These are phyloP conservation scores for Standfussiana lucernea DNA, from an alignment of 2,888 invertebrate genomes.

Conservation along the genomic window DNA sequence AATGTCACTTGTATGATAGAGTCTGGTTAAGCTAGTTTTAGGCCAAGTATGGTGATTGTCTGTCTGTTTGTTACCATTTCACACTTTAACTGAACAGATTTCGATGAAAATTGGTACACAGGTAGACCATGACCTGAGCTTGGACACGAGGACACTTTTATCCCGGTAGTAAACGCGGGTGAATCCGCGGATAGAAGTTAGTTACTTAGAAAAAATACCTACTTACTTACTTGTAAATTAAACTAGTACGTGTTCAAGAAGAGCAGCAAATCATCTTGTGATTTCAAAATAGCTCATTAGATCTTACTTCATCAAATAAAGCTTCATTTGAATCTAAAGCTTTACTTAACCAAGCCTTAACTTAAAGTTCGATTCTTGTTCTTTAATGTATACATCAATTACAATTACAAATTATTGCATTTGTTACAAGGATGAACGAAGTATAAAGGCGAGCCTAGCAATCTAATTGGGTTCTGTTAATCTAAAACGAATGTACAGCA, in stretches of 20 bases:
- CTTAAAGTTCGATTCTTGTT: not conserved
- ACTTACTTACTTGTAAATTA: no score
- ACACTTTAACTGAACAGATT: not conserved
- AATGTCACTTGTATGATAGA: not conserved
- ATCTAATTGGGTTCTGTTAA: not conserved
- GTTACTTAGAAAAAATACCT: not conserved
- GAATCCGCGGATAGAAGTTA: not conserved
- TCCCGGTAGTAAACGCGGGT: not conserved
- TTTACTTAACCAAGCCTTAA: not conserved
- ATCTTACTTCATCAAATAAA: not conserved
- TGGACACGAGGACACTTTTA: not conserved
- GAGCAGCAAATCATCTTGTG: not conserved
- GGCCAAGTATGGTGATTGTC: not conserved
- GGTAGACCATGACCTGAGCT: not conserved
- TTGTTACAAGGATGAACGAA: conserved; percentile 16
- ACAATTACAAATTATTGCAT: not conserved
- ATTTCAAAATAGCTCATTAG: not conserved
- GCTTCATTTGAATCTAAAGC: not conserved
- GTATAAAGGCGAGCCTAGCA: not conserved
- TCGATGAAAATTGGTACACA: not conserved
- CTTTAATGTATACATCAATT: not conserved
- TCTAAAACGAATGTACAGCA: no score
- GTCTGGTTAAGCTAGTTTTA: not conserved
- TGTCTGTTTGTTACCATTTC: not conserved
- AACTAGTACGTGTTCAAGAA: not conserved